A percentile compares a stretch with the other conserved stretches of the same genome.
Conservation (phyloP, 1,140 invertebrate genomes). For the Archivesica marissinica region DNA sequence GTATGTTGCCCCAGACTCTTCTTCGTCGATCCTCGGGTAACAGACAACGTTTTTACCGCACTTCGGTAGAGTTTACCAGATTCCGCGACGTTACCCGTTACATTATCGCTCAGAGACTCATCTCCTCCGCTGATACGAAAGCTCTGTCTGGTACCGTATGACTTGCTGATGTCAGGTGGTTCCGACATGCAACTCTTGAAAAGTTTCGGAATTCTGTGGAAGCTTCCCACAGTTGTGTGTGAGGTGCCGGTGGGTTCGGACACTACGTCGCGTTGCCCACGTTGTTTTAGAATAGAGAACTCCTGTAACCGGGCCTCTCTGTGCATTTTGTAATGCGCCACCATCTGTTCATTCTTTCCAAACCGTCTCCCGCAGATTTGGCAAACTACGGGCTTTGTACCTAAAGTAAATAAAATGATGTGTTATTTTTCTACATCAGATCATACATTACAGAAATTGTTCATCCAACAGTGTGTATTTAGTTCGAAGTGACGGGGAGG, state of each 20-base stretch:
- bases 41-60: background rate
- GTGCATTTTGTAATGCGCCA: conserved; percentile 45
- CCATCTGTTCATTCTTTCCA: conserved; percentile 14
- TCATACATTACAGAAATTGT: background rate
- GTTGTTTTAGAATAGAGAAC: conserved; percentile 35
- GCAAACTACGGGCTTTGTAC: conserved; percentile 41
- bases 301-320: conserved; percentile 46
- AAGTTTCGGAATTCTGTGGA: conserved; percentile 16
- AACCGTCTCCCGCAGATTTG: conserved; percentile 50
- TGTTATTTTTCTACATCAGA: too few relatives aligned
- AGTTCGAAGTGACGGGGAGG: too few relatives aligned
- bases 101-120: background rate
- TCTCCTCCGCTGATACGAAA: background rate
- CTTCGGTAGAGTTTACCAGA: background rate
- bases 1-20: background rate
- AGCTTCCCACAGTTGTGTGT: conserved; percentile 19
- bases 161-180: background rate
- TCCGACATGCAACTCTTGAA: conserved; percentile 17
- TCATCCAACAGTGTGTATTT: background rate
- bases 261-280: background rate
- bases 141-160: conserved; percentile 46
- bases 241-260: background rate
- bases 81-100: background rate
- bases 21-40: background rate
- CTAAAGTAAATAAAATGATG: background rate